Percentiles rank a stretch among this genome's conserved stretches.
Evolutionary conservation across 2,113 vertebrate genomes (phyloP).

Genomic region (Actenoides lindsayi): DNA sequence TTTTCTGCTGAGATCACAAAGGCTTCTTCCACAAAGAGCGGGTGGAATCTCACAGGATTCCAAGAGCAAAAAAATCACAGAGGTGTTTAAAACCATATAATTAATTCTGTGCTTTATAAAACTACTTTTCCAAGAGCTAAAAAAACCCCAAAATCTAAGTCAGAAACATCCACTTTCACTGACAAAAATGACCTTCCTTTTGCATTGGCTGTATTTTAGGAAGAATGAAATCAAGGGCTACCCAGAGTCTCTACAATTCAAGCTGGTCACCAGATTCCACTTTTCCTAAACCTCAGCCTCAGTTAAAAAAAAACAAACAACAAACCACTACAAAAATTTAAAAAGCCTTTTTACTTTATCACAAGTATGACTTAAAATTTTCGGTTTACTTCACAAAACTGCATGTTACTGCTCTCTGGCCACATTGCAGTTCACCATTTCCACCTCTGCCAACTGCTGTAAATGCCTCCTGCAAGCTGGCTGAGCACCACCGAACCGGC

Average conservation of each 20-base stretch:
- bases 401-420: background rate
- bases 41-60: slow-evolving; percentile 27
- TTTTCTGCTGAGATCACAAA: slow-evolving; percentile 48
- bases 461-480: background rate
- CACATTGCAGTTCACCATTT: slow-evolving; percentile 5
- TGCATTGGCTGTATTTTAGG: background rate
- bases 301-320: background rate
- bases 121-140: background rate
- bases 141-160: background rate
- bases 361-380: background rate
- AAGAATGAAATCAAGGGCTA: background rate
- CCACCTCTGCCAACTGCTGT: slow-evolving; percentile 14
- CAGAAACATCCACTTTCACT: background rate
- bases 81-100: background rate
- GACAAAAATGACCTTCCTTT: background rate
- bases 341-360: background rate
- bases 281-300: background rate
- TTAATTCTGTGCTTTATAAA: background rate
- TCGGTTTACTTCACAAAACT: background rate
- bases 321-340: too few relatives aligned
- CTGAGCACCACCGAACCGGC: background rate
- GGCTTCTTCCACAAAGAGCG: slow-evolving; percentile 4
- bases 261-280: background rate
- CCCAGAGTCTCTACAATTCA: background rate
- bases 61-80: background rate